phyloP scores from a whole-genome alignment of 1,140 invertebrate species.

The Bombus huntii region DNA sequence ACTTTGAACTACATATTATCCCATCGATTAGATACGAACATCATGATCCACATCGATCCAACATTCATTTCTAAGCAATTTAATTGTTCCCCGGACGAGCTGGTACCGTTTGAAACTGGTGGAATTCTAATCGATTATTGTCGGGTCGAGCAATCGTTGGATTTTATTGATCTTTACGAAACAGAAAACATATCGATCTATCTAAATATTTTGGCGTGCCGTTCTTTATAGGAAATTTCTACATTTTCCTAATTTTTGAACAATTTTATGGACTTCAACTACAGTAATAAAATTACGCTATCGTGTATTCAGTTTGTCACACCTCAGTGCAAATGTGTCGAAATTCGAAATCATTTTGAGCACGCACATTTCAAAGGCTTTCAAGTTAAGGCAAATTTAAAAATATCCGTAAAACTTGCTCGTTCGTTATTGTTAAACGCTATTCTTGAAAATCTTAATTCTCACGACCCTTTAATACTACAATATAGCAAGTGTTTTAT shows the following conservation, averaged over 20 bases:
- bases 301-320: no score
- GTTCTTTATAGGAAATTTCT: slow-evolving; percentile 5
- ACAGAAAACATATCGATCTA: no score
- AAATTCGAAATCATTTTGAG: no score
- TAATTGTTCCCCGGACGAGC: not conserved
- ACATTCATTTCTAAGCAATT: not conserved
- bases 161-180: not conserved
- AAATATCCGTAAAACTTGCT: no score
- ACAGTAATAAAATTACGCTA: not conserved
- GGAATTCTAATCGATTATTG: not conserved
- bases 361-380: no score
- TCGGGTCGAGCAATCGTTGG: not conserved
- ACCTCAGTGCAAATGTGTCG: no score
- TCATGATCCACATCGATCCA: not conserved
- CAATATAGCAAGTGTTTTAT: no score
- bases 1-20: slow-evolving; percentile 36
- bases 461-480: no score
- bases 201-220: not conserved
- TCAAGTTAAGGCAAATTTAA: no score
- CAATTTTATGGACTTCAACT: not conserved
- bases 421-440: no score
- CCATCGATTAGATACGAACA: slow-evolving; percentile 28
- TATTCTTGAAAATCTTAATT: no score
- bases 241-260: not conserved
- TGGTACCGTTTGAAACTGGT: not conserved